Evolutionary conservation across 2,888 invertebrate species (phyloP), one percentile per base, ranked within the genome.

Genomic region (Agrochola circellaris): DNA sequence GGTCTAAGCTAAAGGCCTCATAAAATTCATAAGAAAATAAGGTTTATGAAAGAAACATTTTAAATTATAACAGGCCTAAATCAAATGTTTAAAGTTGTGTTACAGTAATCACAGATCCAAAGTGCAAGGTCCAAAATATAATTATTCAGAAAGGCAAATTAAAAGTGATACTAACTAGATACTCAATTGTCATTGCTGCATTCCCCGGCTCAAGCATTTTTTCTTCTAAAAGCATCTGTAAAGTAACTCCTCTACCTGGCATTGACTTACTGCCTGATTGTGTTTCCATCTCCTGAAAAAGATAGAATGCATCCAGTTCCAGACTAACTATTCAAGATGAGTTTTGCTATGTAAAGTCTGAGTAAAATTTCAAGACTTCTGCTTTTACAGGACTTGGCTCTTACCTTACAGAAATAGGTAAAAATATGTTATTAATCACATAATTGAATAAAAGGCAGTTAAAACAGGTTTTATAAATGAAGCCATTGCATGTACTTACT

Each of bases 141-240:
- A 26, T 54, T 26, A 51, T 42, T 11, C n/a, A 61, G 13, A 17
- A 42, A 60, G 11, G 17, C 15, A 56, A 56, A 70, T 34, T 42
- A 17, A 17, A 17, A 48, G 17, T 2, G 26, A 42, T 74, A 85
- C 90, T 88, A 97, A 98, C 98, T 97, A 99, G 97, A 95, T 99
- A 99, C 93, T 99, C 99, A 89, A 99, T 98, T 71, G 99, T 98
- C 98, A 99, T 98, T 73, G 98, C 97, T 62, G 98, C 98, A 91
- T 97, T 98, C 62, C 99, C 99, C 66, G 99, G 98, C 90, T 98
- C 98, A 81, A 99, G 97, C 92, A 99, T 98, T 92, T 98, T 98
- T 74, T 99, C 99, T 88, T 98, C 97, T 92, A 99, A 97, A 67
- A 99, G 96, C 97, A 98, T 99, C 94, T 98, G 98, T 83, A 99